Conservation (phyloP, 30 jellyfish, hydroid and myxozoan species). For the Clytia hemisphaerica region DNA sequence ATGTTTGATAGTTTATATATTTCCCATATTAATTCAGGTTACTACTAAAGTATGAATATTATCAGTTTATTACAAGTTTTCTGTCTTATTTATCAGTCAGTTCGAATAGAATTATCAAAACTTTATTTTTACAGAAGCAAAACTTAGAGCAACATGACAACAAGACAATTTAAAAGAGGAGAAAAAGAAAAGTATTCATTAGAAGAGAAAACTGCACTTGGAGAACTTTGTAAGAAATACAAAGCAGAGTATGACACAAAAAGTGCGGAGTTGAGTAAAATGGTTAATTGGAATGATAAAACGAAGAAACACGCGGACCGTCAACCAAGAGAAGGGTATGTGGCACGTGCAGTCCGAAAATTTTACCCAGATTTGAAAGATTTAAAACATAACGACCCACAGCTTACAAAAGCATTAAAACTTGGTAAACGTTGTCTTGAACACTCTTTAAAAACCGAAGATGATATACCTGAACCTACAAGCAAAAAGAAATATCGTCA, state of each 20-base stretch:
- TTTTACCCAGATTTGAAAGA: conserved; percentile 30
- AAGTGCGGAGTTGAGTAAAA: conserved; percentile 12
- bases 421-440: conserved; percentile 32
- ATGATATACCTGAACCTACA: conserved; percentile 3
- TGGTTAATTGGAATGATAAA: conserved; percentile 18
- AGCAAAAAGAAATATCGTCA: conserved; percentile 17
- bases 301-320: conserved; percentile 18
- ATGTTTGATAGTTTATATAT: too few relatives aligned
- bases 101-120: too few relatives aligned
- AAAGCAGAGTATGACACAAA: conserved; percentile 19
- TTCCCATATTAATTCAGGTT: too few relatives aligned
- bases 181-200: conserved; percentile 18
- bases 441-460: background rate
- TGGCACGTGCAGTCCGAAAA: conserved; percentile 42
- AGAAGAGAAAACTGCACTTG: conserved; percentile 9
- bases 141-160: too few relatives aligned
- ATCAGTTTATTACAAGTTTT: too few relatives aligned
- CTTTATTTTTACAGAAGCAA: too few relatives aligned
- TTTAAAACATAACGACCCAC: conserved; percentile 16
- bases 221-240: background rate
- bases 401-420: conserved; percentile 23
- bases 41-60: too few relatives aligned
- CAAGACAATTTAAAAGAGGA: conserved; percentile 13
- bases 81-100: too few relatives aligned
- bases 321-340: conserved; percentile 34